phyloP scores from a whole-genome alignment of 2,888 invertebrate species.

The Plagodis pulveraria region DNA sequence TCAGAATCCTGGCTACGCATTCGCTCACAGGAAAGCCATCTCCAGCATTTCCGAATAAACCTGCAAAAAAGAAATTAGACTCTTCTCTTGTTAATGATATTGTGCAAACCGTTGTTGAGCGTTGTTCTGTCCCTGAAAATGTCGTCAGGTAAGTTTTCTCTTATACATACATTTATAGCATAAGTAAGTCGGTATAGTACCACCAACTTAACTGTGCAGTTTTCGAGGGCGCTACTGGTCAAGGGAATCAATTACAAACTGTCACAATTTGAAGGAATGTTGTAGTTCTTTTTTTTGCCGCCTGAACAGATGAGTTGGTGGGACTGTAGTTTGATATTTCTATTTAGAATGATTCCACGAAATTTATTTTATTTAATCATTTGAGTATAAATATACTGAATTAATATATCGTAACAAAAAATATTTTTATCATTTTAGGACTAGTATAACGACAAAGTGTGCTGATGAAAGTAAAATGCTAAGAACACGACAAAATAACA shows the following conservation, averaged over 20 bases:
- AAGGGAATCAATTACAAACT: too few relatives aligned
- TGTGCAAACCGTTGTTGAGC: conserved; percentile 75
- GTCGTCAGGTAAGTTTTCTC: conserved; percentile 51
- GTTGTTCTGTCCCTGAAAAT: conserved; percentile 59
- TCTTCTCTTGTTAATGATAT: conserved; percentile 78
- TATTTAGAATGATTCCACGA: neutral
- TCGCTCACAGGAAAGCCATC: conserved; percentile 84
- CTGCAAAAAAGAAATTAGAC: conserved; percentile 72
- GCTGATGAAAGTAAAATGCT: conserved; percentile 86
- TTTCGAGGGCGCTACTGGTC: too few relatives aligned
- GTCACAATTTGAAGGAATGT: too few relatives aligned
- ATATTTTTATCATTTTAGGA: conserved; percentile 53
- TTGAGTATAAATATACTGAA: neutral
- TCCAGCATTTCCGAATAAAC: conserved; percentile 73
- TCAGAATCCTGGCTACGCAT: conserved; percentile 80
- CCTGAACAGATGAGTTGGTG: too few relatives aligned
- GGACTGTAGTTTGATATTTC: neutral
- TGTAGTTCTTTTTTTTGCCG: too few relatives aligned
- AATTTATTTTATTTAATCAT: neutral
- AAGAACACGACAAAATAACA: conserved; percentile 56
- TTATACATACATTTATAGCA: neutral
- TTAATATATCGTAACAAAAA: too few relatives aligned
- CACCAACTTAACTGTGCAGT: too few relatives aligned
- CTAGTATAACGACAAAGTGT: conserved; percentile 86
- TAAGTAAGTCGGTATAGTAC: neutral